A percentile compares a stretch with the other conserved stretches of the same genome.
Evolutionary conservation across 2,113 vertebrate genomes (phyloP).

Genomic region (Rhinopithecus roxellana): DNA sequence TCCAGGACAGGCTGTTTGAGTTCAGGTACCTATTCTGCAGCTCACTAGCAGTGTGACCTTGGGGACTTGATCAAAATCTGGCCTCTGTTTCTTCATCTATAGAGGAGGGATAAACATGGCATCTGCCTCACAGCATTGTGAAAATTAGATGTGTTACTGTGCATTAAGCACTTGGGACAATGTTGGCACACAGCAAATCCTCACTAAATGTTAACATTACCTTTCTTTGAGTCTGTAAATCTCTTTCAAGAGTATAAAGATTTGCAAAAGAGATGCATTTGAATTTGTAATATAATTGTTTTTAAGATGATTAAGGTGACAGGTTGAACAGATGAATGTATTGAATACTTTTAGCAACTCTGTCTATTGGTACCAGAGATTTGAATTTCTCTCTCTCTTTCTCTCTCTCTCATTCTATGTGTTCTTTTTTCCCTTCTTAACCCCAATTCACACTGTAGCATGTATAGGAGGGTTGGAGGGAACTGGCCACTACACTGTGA

Average conservation of each 20-base stretch:
- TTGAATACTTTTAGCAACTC: slow-evolving; percentile 6
- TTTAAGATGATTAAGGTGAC: background rate
- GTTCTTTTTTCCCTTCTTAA: background rate
- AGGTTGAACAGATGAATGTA: background rate
- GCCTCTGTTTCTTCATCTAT: background rate
- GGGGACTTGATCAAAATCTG: background rate
- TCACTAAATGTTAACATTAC: background rate
- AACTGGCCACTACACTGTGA: background rate
- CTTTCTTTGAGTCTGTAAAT: background rate
- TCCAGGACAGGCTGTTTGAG: background rate
- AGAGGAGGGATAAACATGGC: background rate
- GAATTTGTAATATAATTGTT: background rate
- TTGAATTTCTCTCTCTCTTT: background rate
- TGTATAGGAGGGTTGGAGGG: background rate
- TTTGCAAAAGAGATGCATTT: background rate
- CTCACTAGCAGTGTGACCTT: background rate
- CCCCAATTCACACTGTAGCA: background rate
- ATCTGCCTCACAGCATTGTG: background rate
- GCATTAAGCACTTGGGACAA: background rate
- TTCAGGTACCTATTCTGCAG: background rate
- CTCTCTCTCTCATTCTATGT: background rate
- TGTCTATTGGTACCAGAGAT: background rate
- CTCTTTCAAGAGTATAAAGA: background rate
- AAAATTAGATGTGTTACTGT: background rate
- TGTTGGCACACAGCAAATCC: background rate